Evolutionary conservation across 2,797 vertebrate genomes (phyloP).

Genomic region (Muraenolepis orangiensis): DNA sequence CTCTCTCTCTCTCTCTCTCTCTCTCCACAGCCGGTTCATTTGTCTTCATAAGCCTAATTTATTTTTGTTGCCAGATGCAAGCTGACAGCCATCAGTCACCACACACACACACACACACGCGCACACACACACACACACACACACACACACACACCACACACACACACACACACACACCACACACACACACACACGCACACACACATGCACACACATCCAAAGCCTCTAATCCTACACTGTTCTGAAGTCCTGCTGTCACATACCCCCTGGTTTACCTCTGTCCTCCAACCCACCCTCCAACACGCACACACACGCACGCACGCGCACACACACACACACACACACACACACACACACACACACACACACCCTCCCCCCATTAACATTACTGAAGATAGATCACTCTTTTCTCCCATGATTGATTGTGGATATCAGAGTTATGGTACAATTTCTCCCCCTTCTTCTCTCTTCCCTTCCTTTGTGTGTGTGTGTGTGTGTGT

Average conservation of each 20-base stretch:
- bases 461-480: not conserved
- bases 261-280: slow-evolving; percentile 68
- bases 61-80: slow-evolving; percentile 97
- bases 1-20: slow-evolving; percentile 6
- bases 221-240: slow-evolving; percentile 52
- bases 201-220: slow-evolving; percentile 50
- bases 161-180: slow-evolving; percentile 38
- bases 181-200: slow-evolving; percentile 19
- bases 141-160: slow-evolving; percentile 18
- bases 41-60: slow-evolving; percentile 99
- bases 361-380: slow-evolving; percentile 75
- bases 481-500: slow-evolving; percentile 24
- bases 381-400: slow-evolving; percentile 99
- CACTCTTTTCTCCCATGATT: slow-evolving; percentile 98
- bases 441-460: slow-evolving; percentile 76
- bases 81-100: slow-evolving; percentile 98
- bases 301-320: slow-evolving; percentile 31
- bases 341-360: slow-evolving; percentile 5
- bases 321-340: slow-evolving; percentile 68
- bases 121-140: slow-evolving; percentile 71
- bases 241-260: slow-evolving; percentile 61
- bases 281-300: slow-evolving; percentile 75
- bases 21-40: slow-evolving; percentile 84
- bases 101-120: slow-evolving; percentile 66
- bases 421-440: slow-evolving; percentile 99